Evolutionary conservation across 2,797 vertebrate genomes (phyloP), one percentile per base, ranked within the genome.

Genomic region (Enteromius afrohamiltoni): DNA sequence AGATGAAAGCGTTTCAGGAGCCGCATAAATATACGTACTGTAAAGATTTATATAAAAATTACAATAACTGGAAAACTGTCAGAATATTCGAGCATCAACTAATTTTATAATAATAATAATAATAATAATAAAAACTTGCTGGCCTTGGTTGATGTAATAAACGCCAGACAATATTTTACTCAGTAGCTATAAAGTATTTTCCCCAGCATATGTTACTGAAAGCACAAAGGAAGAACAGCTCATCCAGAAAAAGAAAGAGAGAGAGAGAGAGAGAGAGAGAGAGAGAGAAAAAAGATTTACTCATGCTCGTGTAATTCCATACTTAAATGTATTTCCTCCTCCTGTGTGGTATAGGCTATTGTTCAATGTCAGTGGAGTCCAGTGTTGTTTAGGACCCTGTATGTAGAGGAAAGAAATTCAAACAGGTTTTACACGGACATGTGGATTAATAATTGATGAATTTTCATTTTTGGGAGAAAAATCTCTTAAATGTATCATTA

Each of bases 1-100:
- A 42, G 23, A 34, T 26, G 40, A 80, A 77, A 77, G 73, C 40
- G 14, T 31, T 40, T 60, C 62, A 60, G 40, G 29, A 62, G 40
- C 37, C 16, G 19, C 8, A 5, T 74, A 53, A 75, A n/a, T 73
- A 34, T 34, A 19, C 19, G 13, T 17, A 34, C 23, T 31, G 21
- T 40, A 68, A 26, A 40, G 14, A 42, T 60, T 1, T 51, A 19
- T 19, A 53, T 8, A 53, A 0, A 53, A 9, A 55, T 55, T n/a
- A 21, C 19, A 51, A 53, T 45, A 29, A 55, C 7, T 37, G 19
- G 1, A 31, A 37, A 37, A 23, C n/a, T 37, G 29, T 37, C 6
- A 16, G 31, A 23, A 4, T 23, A 62, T 42, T 17, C 40, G 13
- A 40, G 9, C 21, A 73, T 73, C 3, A 10, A 10, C 13, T 60